Evolutionary conservation across 2,888 invertebrate species (phyloP), one percentile per base, ranked within the genome.

Genomic region (Trachelus troglodyta): DNA sequence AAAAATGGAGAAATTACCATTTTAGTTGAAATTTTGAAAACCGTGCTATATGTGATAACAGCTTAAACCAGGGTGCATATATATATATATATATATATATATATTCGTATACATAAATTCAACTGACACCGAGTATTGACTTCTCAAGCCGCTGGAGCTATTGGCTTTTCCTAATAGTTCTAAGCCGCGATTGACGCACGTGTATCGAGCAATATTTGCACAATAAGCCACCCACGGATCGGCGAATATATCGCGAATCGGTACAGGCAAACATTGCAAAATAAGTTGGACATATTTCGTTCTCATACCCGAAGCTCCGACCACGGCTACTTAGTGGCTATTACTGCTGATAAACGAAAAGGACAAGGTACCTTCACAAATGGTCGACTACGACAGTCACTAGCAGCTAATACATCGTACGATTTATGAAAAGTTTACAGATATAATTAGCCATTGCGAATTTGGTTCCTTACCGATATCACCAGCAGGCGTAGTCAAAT

Each of bases 131-230:
- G 56, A 23, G 23, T 56, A 23, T 56, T 56, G 56, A 56, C 9
- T 2, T 34, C 11, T 31, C 71, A 71, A 40, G 40, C 71, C 31
- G 71, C 71, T 15, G 71, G 33, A 31, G 34, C 69, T 77, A 77
- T 77, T 75, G 77, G 74, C 69, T 75, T 12, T 34, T 69, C 35
- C 69, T 75, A 77, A 77, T 75, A 33, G 75, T 78, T 35, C 78
- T 76, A 78, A 78, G 34, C 78, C 73, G 78, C 69, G 73, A 78
- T 69, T 78, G 75, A 76, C 75, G 78, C 30, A 73, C 34, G 75
- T 31, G 12, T 23, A 12, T 34, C n/a, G 69, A 23, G 31, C 23
- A 56, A n/a, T 73, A 34, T 73, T 73, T 76, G 73, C 30, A 12
- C 71, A 73, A 78, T 34, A 11, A 15, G 71, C 73, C 75, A 56